These are phyloP conservation scores for Macrobrachium nipponense DNA, from an alignment of 1,140 invertebrate species.

Conservation along the genomic window DNA sequence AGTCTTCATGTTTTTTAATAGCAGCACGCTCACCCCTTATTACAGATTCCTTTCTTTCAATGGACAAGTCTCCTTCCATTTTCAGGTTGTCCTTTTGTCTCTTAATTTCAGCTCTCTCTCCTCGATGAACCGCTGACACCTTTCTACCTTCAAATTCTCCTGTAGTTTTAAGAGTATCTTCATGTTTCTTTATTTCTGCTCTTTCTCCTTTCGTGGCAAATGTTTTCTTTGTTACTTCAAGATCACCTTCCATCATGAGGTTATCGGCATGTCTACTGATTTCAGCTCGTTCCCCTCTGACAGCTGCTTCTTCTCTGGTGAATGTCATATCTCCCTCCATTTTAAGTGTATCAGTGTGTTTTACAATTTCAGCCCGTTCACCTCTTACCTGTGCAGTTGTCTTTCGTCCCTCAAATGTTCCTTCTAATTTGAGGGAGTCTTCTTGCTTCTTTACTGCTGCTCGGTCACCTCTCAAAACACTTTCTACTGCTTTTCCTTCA, in stretches of 20 bases:
- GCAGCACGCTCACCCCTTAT: constrained; percentile 68
- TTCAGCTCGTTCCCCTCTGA: constrained; percentile 59
- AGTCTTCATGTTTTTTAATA: constrained; percentile 71
- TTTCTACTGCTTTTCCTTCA: constrained; percentile 56
- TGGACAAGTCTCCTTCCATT: constrained; percentile 70
- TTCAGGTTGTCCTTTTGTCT: constrained; percentile 73
- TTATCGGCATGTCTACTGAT: constrained; percentile 62
- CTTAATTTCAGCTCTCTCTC: constrained; percentile 68
- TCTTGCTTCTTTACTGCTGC: constrained; percentile 70
- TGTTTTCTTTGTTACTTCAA: constrained; percentile 47
- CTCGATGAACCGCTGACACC: constrained; percentile 53
- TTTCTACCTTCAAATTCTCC: constrained; percentile 71
- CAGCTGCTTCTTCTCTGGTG: constrained; percentile 22
- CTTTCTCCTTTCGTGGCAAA: constrained; percentile 67
- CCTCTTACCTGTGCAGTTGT: constrained; percentile 28
- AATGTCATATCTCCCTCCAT: constrained; percentile 33
- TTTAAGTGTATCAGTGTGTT: constrained; percentile 68
- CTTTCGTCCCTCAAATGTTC: constrained; percentile 61
- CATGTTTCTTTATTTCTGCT: constrained; percentile 68
- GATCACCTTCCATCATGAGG: constrained; percentile 63
- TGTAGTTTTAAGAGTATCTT: constrained; percentile 74
- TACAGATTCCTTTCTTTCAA: constrained; percentile 16
- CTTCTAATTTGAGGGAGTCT: constrained; percentile 72
- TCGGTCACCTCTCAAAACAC: constrained; percentile 45
- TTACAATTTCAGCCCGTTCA: constrained; percentile 66